Evolutionary conservation across 64 coral and sea anemone genomes (phyloP), one percentile per base, ranked within the genome.

Genomic region (Porites lutea): DNA sequence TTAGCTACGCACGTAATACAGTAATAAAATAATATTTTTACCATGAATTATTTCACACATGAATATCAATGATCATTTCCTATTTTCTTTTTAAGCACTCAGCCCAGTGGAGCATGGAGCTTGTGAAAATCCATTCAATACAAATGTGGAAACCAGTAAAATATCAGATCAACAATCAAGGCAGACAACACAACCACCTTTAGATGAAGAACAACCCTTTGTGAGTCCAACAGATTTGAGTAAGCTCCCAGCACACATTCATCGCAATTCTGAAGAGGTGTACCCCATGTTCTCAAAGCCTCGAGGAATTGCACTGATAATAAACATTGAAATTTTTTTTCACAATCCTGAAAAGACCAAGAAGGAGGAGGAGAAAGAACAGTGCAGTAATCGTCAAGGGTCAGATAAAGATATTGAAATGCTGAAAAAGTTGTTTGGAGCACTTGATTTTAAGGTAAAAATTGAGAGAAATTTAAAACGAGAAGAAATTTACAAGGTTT

Each of bases 281-380:
- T 94, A 94, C 70, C 92, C 79, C 8, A 94, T 94, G 92, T 83
- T 4, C 16, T 80, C 45, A 79, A 94, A 75, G 9, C 92, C 92
- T 10, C 74, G 92, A 94, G 92, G 92, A 7, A 63, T 89, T 11
- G 77, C 87, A 57, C 79, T 94, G 18, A 85, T 94, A 61, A 83
- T 94, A 66, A 94, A 94, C 15, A 89, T 59, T 48, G 74, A 65
- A 16, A 13, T 54, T 51, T 94, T 89, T 70, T 0, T 27, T 59
- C 78, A 12, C n/a, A 89, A 22, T 75, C n/a, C 19, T 22, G 54
- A 89, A 12, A 13, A 74, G 57, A 83, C 86, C 47, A 15, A 19
- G 8, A 83, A 84, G 50, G 64, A 45, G 13, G 8, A 47, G n/a
- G 18, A 68, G n/a, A 65, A 68, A 50, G 81, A 83, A 20, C 3